Evolutionary conservation across 1,140 invertebrate species (phyloP).

Genomic region (Dendroctonus ponderosae): DNA sequence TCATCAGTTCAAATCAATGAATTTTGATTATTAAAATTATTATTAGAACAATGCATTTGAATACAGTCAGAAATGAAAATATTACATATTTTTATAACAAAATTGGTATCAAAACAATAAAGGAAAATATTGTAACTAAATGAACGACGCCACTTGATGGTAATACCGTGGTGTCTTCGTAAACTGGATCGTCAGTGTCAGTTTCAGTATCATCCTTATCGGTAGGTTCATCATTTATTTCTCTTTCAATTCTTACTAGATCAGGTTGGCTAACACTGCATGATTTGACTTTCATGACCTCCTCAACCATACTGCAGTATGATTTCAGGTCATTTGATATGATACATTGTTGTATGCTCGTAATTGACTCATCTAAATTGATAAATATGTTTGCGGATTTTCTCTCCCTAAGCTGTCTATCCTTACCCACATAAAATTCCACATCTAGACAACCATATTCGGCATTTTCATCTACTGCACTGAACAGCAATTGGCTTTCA

Average conservation of each 20-base stretch:
- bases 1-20: too few species aligned
- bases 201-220: background rate
- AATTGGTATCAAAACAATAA: too few species aligned
- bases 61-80: too few species aligned
- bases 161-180: too few species aligned
- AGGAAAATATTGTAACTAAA: too few species aligned
- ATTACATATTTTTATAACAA: too few species aligned
- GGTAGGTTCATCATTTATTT: background rate
- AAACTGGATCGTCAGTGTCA: background rate
- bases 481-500: slow-evolving; percentile 3
- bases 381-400: background rate
- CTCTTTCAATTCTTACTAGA: background rate
- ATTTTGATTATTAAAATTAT: too few species aligned
- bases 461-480: background rate
- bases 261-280: background rate
- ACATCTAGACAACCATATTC: slow-evolving; percentile 19
- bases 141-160: too few species aligned
- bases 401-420: background rate
- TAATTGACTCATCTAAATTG: slow-evolving; percentile 11
- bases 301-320: slow-evolving; percentile 8
- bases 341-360: slow-evolving; percentile 9
- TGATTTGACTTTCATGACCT: background rate
- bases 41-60: too few species aligned
- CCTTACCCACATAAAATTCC: slow-evolving; percentile 19
- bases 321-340: slow-evolving; percentile 6